Conservation (phyloP, 1,140 invertebrate genomes). For the Portunus trituberculatus region DNA sequence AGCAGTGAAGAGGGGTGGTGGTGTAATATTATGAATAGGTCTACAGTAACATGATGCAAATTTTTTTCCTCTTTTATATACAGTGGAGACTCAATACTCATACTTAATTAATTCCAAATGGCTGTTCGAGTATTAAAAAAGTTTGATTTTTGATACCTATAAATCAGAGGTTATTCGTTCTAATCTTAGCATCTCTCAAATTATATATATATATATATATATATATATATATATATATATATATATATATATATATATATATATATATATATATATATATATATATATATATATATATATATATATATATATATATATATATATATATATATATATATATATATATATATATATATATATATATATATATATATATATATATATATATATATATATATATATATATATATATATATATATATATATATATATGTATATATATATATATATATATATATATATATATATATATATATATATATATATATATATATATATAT, state of each 20-base stretch:
- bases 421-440: not conserved
- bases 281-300: not conserved
- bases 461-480: not conserved
- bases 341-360: not conserved
- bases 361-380: not conserved
- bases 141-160: not conserved
- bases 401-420: not conserved
- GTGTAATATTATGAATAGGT: not conserved
- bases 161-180: not conserved
- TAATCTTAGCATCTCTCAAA: not conserved
- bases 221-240: constrained; percentile 25
- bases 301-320: not conserved
- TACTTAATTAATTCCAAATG: no score
- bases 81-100: no score
- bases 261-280: constrained; percentile 16
- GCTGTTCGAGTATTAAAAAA: no score
- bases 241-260: not conserved
- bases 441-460: not conserved
- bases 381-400: not conserved
- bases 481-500: not conserved
- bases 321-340: not conserved
- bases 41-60: not conserved
- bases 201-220: constrained; percentile 21
- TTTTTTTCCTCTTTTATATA: not conserved
- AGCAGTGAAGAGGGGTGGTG: not conserved